Base-by-base conservation (phyloP, 2,113 vertebrate genomes). In the Tautogolabrus adspersus region DNA sequence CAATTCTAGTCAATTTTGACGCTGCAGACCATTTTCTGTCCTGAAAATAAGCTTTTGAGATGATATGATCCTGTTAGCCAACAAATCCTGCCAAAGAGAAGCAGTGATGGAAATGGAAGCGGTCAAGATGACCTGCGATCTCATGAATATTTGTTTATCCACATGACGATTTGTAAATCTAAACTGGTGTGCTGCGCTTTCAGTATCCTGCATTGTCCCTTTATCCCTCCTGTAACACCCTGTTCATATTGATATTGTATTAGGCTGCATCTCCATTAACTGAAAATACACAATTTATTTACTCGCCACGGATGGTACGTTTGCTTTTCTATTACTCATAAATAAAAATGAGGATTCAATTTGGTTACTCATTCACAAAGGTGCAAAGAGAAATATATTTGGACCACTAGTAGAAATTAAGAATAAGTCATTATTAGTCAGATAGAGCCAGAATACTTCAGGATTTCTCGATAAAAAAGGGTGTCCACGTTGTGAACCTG, bases 1-100 rank as follows among this genome's bases (percentile, higher is more conserved):
- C 82, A 75, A 82, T 87, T 87, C 74, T 62, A 73, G 58, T 87
- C 78, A 49, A 75, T 85, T 83, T 66, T 81, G 68, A 80, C 67
- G 42, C 57, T 62, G 72, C 70, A 23, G 80, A 85, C 80, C 34
- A 52, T 77, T 88, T 74, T 70, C 61, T 66, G 62, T 77, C 30
- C 21, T 78, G 62, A 80, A 86, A 83, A 87, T 68, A 59, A 64
- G 52, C 64, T 72, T 82, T 88, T 89, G 72, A 79, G 55, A 65
- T 58, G 51, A 83, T 77, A 54, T 74, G 82, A 84, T 84, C 62
- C 73, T 67, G 82, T 87, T 79, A 77, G 69, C 55, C 66, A 54
- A 51, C 60, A 73, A 85, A 80, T 61, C 55, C 52, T 22, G 46
- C 56, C 61, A 42, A 51, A 37, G 51, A 71, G 42, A 59, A 82